Percentiles rank a stretch among this genome's conserved stretches.
Evolutionary conservation across 2,113 vertebrate genomes (phyloP).

Genomic region (Erpornis zantholeuca): DNA sequence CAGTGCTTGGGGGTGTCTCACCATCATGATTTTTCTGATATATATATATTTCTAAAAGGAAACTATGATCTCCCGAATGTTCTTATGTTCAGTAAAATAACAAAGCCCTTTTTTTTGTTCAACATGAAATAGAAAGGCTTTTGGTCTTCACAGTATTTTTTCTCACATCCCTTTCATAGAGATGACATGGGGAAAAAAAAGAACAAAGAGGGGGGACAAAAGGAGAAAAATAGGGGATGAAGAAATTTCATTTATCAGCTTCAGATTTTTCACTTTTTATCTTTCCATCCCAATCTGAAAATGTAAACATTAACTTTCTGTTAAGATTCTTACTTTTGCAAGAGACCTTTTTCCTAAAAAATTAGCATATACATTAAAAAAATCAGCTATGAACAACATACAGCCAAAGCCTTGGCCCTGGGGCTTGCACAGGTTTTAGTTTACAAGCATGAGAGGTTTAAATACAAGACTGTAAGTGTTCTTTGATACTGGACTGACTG

Average conservation of each 20-base stretch:
- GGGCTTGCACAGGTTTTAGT: conserved; percentile 12
- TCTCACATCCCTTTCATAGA: not conserved
- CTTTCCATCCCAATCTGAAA: not conserved
- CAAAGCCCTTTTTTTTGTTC: not conserved
- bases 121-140: not conserved
- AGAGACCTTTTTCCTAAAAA: not conserved
- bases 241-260: not conserved
- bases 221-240: not conserved
- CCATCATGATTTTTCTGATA: not conserved
- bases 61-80: not conserved
- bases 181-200: not conserved
- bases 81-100: not conserved
- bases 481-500: conserved; percentile 23
- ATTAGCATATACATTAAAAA: not conserved
- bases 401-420: not conserved
- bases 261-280: not conserved
- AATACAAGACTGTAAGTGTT: not conserved
- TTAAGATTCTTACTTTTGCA: not conserved
- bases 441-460: not conserved
- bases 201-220: not conserved
- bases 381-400: not conserved
- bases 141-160: not conserved
- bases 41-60: not conserved
- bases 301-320: not conserved
- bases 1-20: not conserved